Evolutionary conservation across 2,797 vertebrate genomes (phyloP).

Genomic region (Hydrophis major): DNA sequence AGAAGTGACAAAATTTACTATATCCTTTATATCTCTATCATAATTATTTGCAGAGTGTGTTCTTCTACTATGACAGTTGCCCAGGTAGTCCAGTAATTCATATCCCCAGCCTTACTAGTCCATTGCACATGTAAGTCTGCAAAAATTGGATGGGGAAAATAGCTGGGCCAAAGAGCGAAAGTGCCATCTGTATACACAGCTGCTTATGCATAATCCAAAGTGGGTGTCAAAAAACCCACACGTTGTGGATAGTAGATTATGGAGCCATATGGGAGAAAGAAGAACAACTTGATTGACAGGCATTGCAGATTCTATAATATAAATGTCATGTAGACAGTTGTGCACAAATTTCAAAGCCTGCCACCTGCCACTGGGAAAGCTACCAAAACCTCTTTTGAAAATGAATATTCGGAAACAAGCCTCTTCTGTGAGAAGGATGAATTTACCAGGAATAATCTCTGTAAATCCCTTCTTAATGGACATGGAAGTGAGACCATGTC

Average conservation of each 20-base stretch:
- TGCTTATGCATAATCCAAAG: slow-evolving; percentile 25
- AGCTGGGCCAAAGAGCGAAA: slow-evolving; percentile 8
- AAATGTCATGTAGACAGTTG: slow-evolving; percentile 54
- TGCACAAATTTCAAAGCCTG: slow-evolving; percentile 49
- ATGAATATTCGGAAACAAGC: slow-evolving; percentile 43
- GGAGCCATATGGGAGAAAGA: slow-evolving; percentile 52
- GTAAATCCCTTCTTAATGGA: slow-evolving; percentile 31
- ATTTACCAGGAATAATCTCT: slow-evolving; percentile 44
- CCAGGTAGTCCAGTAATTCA: background rate
- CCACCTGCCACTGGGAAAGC: slow-evolving; percentile 48
- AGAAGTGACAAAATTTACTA: background rate
- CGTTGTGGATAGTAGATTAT: slow-evolving; percentile 35
- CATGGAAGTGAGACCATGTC: slow-evolving; percentile 10
- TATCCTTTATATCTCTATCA: background rate
- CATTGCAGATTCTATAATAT: slow-evolving; percentile 58
- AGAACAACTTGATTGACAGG: slow-evolving; percentile 45
- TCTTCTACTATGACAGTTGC: background rate
- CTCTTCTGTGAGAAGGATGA: slow-evolving; percentile 33
- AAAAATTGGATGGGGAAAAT: slow-evolving; percentile 12
- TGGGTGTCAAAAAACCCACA: slow-evolving; percentile 39
- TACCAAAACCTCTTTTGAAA: slow-evolving; percentile 33
- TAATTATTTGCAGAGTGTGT: background rate
- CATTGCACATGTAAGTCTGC: background rate
- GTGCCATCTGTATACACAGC: slow-evolving; percentile 14
- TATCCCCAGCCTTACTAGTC: background rate